Base-by-base conservation (phyloP, 1,140 invertebrate species). In the Cheumatopsyche charites region DNA sequence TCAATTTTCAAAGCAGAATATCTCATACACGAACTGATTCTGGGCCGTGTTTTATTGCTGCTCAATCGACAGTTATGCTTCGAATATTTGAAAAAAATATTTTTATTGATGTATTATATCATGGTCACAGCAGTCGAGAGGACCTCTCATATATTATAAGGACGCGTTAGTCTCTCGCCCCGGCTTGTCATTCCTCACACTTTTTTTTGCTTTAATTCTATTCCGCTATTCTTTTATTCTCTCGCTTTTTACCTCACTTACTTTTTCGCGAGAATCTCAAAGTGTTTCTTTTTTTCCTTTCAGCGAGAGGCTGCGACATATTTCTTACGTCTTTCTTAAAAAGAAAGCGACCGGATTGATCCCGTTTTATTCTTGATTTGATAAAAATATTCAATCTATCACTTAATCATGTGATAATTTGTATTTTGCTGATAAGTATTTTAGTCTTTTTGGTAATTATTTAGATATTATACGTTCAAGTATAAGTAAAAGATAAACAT, bases 131-230 rank as follows among this genome's bases (percentile, higher is more conserved):
- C 12, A 47, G 12, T 11, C 36, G 36, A 9, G n/a, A 19, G 52
- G 26, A 25, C 21, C 43, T 45, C 73, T 67, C 73, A 74, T 68
- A 74, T 55, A 67, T 74, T 71, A 71, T 52, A n/a, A 23, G 52
- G 49, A 43, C 66, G 66, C 66, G 70, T 71, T 47, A 68, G 70
- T 62, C 70, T 72, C 70, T 66, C 67, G 74, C 74, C 74, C 70
- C 49, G 71, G 42, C 74, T 69, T 75, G 74, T 75, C 74, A 75
- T 73, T 73, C 70, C 69, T 75, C 74, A 75, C 74, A 72, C 71
- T 75, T 75, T 75, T 75, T 70, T 75, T 72, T 75, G 49, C 67
- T 65, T 69, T 68, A 71, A 70, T 71, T 70, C 71, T 67, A 62
- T 65, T 72, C 70, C 17, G 70, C 65, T 66, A 68, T 68, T 67